Evolutionary conservation across 2,797 vertebrate genomes (phyloP), one percentile per base, ranked within the genome.

Genomic region (Heteromormyrus szaboi): DNA sequence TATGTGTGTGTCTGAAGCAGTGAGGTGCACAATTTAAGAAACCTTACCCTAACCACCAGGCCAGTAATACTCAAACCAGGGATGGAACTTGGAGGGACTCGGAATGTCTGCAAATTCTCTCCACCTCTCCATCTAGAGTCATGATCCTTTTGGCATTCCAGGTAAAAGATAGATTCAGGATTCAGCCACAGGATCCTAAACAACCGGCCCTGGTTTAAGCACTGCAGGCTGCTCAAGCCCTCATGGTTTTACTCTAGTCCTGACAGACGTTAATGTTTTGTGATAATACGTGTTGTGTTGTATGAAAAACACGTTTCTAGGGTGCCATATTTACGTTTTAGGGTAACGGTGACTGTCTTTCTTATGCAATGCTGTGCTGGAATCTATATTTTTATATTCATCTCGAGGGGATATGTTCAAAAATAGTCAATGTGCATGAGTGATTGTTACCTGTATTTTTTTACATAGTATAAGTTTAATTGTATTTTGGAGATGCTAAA

Each of bases 321-420:
- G 89, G 90, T 86, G 89, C 89, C 90, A 90, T 90, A 90, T 86
- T 88, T 91, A 90, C 25, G 87, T 90, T 51, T 91, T 90, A 90
- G 89, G 90, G 90, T 90, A 88, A 86, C 87, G 89, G 88, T 87
- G 88, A 90, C 93, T 94, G 91, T 94, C 94, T 95, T 95, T 96
- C 93, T 95, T 96, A 96, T 96, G 95, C 95, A 96, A 96, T 91
- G 94, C 94, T 96, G 94, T 95, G 95, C 91, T 94, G 93, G 96
- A 95, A 95, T 93, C 93, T 95, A 94, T 96, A 96, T 96, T 96
- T 96, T 96, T 96, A 93, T 96, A 96, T 88, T 93, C 87, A 91
- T 93, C 91, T 93, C 95, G 93, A 95, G 93, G 94, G 94, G 94
- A 95, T 95, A 95, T 94, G 93, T 94, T 94, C 90, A 91, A 91